A percentile compares a stretch with the other conserved stretches of the same genome.
phyloP scores from a whole-genome alignment of 2,113 vertebrate species.

The Barbus barbus region DNA sequence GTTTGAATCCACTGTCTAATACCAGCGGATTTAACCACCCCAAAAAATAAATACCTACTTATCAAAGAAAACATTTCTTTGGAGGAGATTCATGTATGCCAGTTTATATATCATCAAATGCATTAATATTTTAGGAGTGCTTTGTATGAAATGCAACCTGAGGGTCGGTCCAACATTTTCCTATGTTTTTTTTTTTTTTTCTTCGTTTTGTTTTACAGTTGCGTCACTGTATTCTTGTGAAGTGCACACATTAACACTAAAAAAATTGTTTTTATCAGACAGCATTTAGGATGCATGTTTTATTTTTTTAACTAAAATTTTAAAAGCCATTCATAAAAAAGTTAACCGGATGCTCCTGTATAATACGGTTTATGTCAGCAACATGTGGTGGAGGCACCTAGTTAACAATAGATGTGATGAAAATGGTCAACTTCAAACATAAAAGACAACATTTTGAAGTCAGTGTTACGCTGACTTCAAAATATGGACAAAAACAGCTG shows the following conservation, averaged over 20 bases:
- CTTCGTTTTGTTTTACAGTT: background rate
- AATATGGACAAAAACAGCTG: background rate
- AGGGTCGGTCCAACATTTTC: background rate
- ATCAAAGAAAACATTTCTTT: background rate
- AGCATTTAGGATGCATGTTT: background rate
- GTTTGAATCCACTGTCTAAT: background rate
- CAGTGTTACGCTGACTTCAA: background rate
- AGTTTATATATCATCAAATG: background rate
- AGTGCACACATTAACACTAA: background rate
- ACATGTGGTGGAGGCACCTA: background rate
- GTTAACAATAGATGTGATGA: background rate
- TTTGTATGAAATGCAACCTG: constrained; percentile 1
- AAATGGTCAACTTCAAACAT: background rate
- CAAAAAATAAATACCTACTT: background rate
- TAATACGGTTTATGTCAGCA: background rate
- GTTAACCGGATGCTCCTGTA: background rate
- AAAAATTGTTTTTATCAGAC: background rate
- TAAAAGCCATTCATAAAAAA: background rate
- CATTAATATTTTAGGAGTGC: constrained; percentile 12
- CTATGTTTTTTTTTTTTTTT: no score
- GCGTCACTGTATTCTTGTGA: background rate
- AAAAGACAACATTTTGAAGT: background rate
- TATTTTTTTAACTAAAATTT: background rate
- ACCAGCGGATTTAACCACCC: background rate
- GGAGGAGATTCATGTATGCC: background rate